phyloP scores from a whole-genome alignment of 2,888 invertebrate genomes.

The Andrena chrysosceles region DNA sequence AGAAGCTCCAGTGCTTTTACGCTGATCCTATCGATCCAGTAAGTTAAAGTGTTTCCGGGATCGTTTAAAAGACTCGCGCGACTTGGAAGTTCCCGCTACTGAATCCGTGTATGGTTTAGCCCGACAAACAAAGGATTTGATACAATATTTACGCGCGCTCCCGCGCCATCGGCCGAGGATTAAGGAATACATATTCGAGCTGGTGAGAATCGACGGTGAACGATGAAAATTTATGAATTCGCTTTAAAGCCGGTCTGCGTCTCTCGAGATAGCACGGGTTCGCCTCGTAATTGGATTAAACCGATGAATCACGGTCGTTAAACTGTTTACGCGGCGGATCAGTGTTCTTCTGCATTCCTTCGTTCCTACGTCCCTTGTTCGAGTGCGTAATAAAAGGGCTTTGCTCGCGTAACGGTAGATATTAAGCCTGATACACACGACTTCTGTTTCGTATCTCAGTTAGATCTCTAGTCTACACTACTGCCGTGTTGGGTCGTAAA shows the following conservation, averaged over 20 bases:
- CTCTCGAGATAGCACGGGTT: slow-evolving; percentile 43
- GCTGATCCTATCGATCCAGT: no score
- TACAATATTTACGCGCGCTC: slow-evolving; percentile 21
- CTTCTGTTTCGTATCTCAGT: slow-evolving; percentile 30
- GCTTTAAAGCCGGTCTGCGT: slow-evolving; percentile 33
- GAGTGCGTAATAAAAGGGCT: slow-evolving; percentile 10
- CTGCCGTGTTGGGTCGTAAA: background rate
- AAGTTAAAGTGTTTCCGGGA: background rate
- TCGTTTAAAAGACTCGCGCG: slow-evolving; percentile 3
- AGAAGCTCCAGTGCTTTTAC: no score
- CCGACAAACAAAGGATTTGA: background rate
- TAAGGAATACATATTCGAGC: background rate
- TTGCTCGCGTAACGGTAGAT: slow-evolving; percentile 17
- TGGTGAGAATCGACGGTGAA: slow-evolving; percentile 19
- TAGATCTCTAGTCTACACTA: slow-evolving; percentile 10
- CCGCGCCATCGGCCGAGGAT: slow-evolving; percentile 1
- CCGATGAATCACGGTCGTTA: slow-evolving; percentile 63
- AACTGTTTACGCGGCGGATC: slow-evolving; percentile 63
- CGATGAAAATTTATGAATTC: slow-evolving; percentile 63
- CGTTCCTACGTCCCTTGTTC: background rate
- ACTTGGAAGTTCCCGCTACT: background rate
- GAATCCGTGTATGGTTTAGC: background rate
- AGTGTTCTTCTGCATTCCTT: slow-evolving; percentile 45
- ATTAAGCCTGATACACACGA: slow-evolving; percentile 12
- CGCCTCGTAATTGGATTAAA: slow-evolving; percentile 65